These are phyloP conservation scores for Achroia grisella DNA, from an alignment of 1,140 invertebrate genomes.

Conservation along the genomic window DNA sequence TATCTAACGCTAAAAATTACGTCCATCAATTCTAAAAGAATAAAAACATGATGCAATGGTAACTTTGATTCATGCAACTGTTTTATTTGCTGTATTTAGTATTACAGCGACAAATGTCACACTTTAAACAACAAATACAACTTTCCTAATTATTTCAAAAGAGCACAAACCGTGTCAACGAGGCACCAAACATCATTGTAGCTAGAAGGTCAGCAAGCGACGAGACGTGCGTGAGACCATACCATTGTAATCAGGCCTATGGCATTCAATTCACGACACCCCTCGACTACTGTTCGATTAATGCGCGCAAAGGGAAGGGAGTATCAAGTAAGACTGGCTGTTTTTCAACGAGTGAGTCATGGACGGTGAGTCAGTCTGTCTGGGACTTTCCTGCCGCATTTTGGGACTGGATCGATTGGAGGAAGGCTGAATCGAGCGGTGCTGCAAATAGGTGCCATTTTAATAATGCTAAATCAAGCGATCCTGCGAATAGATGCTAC, in stretches of 20 bases:
- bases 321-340: constrained; percentile 7
- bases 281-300: neutral
- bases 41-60: no score
- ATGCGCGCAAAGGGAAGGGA: constrained; percentile 3
- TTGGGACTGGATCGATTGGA: neutral
- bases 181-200: constrained; percentile 13
- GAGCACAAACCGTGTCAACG: constrained; percentile 2
- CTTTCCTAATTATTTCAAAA: neutral
- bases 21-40: no score
- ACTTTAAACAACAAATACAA: no score
- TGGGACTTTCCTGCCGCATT: constrained; percentile 2
- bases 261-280: constrained; percentile 5
- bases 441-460: no score
- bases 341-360: constrained; percentile 15
- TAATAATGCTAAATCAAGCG: no score
- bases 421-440: no score
- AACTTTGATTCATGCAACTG: no score
- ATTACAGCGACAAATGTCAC: no score
- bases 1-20: no score
- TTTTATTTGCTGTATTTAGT: no score
- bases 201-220: constrained; percentile 9
- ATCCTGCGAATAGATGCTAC: no score
- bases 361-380: constrained; percentile 11
- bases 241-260: constrained; percentile 11
- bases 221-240: constrained; percentile 19